Base-by-base conservation (phyloP, 2,113 vertebrate genomes). In the Aviceda subcristata region DNA sequence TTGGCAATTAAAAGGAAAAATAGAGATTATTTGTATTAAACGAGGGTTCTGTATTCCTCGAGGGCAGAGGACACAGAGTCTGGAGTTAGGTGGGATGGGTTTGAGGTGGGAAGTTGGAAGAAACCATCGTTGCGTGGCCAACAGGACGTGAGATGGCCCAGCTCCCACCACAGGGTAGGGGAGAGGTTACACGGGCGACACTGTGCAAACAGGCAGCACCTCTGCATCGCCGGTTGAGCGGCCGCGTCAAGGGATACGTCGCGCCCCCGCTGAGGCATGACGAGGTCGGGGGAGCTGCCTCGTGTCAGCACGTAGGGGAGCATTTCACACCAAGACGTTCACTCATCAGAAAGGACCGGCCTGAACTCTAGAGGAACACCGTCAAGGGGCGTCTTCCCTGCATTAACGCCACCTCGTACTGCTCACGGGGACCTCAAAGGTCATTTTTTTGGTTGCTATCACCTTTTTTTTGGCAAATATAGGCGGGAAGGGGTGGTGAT, bases 251-350 rank as follows among this genome's bases (percentile, higher is more conserved):
- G 75, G 39, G 55, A 43, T 6, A 48, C 0, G 0, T 29, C 46
- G 18, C 6, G 9, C 22, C 73, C 32, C 41, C 2, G 1, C 8
- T 11, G 41, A 74, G 59, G n/a, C 0, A 0, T 12, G 36, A 64
- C 56, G 89, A 92, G 77, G 57, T 93, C 81, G 3, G 0, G 51
- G 60, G 34, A 63, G 73, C 67, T 72, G 72, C 53, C 51, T 68
- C 75, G 89, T 48, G 76, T 48, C 86, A 79, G 73, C 80, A 85
- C 1, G 0, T 21, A 6, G 0, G 4, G 48, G 48, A 92, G 64
- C 56, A 75, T 57, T 91, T 66, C 67, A 69, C 10, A 79, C 34
- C 57, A 76, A 73, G 0, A 4, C 53, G n/a, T 30, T 45, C 56
- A 57, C 46, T n/a, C 57, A 48, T 11, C 1, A 4, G 41, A 55